Evolutionary conservation across 2,797 vertebrate genomes (phyloP), one percentile per base, ranked within the genome.

Genomic region (Crax fasciolata): DNA sequence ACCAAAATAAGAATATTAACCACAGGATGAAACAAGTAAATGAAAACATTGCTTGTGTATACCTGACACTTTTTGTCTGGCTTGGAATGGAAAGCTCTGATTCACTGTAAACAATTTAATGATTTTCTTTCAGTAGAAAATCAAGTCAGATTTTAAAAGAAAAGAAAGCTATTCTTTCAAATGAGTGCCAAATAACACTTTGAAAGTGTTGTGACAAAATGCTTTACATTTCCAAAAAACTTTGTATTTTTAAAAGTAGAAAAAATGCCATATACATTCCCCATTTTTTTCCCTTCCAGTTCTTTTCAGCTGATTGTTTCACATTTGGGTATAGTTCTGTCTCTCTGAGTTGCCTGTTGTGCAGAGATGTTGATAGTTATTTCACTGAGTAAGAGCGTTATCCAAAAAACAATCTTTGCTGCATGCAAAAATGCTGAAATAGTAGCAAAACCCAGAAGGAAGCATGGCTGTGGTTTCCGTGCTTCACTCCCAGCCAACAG

Each of bases 21-120:
- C 6, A 20, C 46, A 38, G 79, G 10, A 82, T 57, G 14, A 85
- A 79, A 76, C 25, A 76, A 78, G 61, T 73, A 57, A 77, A 58
- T 16, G 9, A 77, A 83, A 74, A n/a, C 27, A 8, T 19, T 12
- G 2, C n/a, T 59, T 8, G 6, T 51, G 1, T 24, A 15, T n/a
- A 55, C 30, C 55, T 89, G n/a, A 77, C 89, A 85, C n/a, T 74
- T 79, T 27, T 62, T 59, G 25, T 81, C 75, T 95, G 35, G 3
- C 13, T 76, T 77, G 10, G 25, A 76, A 55, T n/a, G 3, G 38
- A 82, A 96, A 57, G 4, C 19, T 73, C 44, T 48, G 35, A 24
- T 38, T 80, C 28, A 49, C 30, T 57, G 48, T 57, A 70, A 89
- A 67, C n/a, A 74, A 21, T 24, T 73, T 41, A 52, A 74, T 52